phyloP scores from a whole-genome alignment of 2,888 invertebrate species.

The Eupsilia transversa region DNA sequence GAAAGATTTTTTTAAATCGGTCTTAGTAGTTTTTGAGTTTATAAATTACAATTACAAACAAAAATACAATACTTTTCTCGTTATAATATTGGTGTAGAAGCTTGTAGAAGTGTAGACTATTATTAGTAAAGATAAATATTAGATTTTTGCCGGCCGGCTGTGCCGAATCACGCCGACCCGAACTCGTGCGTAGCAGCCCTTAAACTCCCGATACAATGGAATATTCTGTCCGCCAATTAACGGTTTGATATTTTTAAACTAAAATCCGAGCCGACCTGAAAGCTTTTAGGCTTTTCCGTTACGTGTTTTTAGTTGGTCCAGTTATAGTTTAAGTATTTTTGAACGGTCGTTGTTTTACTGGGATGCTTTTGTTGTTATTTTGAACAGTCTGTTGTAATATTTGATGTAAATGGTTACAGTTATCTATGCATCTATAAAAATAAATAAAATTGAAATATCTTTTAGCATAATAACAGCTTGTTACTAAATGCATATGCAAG shows the following conservation, averaged over 20 bases:
- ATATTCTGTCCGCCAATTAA: slow-evolving; percentile 35
- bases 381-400: background rate
- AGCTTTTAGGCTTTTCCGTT: slow-evolving; percentile 45
- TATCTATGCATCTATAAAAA: too few species aligned
- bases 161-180: background rate
- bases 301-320: slow-evolving; percentile 34
- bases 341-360: slow-evolving; percentile 7
- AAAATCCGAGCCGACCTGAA: slow-evolving; percentile 19
- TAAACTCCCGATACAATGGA: slow-evolving; percentile 8
- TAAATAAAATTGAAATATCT: too few species aligned
- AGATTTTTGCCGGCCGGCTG: background rate
- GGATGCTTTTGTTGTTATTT: background rate
- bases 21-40: too few species aligned
- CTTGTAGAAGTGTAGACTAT: too few species aligned
- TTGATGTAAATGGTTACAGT: background rate
- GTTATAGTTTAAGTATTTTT: slow-evolving; percentile 12
- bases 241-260: slow-evolving; percentile 39
- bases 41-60: too few species aligned
- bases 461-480: too few species aligned
- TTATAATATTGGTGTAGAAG: too few species aligned
- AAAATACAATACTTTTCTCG: too few species aligned
- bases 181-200: background rate
- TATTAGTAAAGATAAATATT: background rate
- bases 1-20: too few species aligned
- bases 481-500: too few species aligned